Evolutionary conservation across 2,113 vertebrate species (phyloP).

Genomic region (Columba livia): DNA sequence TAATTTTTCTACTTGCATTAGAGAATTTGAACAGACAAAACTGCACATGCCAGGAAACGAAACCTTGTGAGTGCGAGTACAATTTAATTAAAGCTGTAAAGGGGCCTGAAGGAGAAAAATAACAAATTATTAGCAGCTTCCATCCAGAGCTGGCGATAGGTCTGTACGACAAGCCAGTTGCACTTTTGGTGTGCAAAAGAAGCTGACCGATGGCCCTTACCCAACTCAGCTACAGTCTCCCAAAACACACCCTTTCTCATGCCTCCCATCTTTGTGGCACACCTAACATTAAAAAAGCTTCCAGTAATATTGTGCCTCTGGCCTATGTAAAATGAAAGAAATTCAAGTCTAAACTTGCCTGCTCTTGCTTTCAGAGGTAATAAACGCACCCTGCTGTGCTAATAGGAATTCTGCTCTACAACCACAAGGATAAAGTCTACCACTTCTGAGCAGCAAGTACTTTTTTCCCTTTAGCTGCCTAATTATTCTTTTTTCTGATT

Average conservation of each 20-base stretch:
- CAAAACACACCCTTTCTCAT: slow-evolving; percentile 44
- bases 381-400: not conserved
- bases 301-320: slow-evolving; percentile 39
- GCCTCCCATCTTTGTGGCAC: slow-evolving; percentile 29
- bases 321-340: slow-evolving; percentile 23
- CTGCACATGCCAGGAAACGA: not conserved
- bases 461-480: not conserved
- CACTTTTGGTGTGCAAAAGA: slow-evolving; percentile 29
- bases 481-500: not conserved
- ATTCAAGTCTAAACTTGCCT: slow-evolving; percentile 52
- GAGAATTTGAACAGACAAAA: not conserved
- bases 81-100: slow-evolving; percentile 47
- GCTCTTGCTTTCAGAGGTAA: not conserved
- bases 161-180: not conserved
- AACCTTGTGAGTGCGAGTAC: not conserved
- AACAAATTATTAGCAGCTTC: slow-evolving; percentile 21
- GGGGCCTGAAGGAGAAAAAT: slow-evolving; percentile 41
- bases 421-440: slow-evolving; percentile 5
- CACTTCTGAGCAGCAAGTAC: not conserved
- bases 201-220: slow-evolving; percentile 28
- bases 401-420: not conserved
- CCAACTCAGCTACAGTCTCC: not conserved
- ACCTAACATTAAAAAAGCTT: slow-evolving; percentile 4
- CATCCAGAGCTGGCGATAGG: not conserved
- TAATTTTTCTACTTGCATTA: slow-evolving; percentile 1